Evolutionary conservation across 2,113 vertebrate genomes (phyloP).

Genomic region (Coracopsis vasa): DNA sequence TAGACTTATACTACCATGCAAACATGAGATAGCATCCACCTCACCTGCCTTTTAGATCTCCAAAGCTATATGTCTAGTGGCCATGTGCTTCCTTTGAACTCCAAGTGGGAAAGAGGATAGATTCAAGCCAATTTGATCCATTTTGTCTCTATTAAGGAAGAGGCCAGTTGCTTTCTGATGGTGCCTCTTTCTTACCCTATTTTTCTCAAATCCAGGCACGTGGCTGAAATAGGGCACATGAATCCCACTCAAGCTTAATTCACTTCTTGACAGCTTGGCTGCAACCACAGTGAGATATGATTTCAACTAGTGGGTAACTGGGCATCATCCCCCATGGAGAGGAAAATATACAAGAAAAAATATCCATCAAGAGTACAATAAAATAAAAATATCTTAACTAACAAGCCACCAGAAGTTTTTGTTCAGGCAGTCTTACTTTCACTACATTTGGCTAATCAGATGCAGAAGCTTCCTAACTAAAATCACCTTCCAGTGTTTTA

Average conservation of each 20-base stretch:
- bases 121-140: not conserved
- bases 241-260: not conserved
- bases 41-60: not conserved
- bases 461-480: not conserved
- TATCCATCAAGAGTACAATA: not conserved
- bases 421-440: not conserved
- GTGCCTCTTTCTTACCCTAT: not conserved
- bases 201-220: not conserved
- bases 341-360: not conserved
- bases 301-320: not conserved
- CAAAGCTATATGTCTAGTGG: not conserved
- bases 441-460: not conserved
- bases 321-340: not conserved
- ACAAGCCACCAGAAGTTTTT: not conserved
- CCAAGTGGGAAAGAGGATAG: not conserved
- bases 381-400: not conserved
- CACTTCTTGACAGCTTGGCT: not conserved
- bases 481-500: not conserved
- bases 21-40: not conserved
- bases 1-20: not conserved
- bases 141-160: not conserved
- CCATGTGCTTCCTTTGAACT: not conserved
- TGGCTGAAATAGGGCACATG: not conserved
- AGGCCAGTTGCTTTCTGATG: not conserved
- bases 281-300: not conserved